phyloP scores from a whole-genome alignment of 64 coral and sea anemone genomes.

The Montipora capricornis region DNA sequence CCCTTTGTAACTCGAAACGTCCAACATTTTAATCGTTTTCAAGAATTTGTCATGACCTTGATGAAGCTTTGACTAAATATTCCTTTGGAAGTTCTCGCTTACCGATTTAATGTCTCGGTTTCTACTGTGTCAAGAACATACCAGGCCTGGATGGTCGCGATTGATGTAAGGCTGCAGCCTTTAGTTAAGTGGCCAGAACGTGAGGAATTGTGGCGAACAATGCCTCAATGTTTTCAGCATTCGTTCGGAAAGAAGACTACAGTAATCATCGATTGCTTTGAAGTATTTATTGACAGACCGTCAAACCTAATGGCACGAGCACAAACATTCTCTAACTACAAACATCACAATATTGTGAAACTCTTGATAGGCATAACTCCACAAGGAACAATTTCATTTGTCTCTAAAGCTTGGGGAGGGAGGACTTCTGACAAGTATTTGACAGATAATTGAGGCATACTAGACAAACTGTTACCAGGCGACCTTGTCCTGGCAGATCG shows the following conservation, averaged over 20 bases:
- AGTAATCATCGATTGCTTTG: background rate
- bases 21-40: too few species aligned
- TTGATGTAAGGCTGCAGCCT: background rate
- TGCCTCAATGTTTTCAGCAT: background rate
- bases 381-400: too few species aligned
- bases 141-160: background rate
- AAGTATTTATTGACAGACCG: background rate
- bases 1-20: too few species aligned
- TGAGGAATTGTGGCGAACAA: background rate
- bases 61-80: background rate
- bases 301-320: background rate
- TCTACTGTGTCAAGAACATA: background rate
- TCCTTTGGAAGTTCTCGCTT: background rate
- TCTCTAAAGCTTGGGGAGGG: too few species aligned
- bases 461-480: too few species aligned
- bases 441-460: too few species aligned
- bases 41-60: background rate
- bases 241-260: background rate
- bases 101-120: background rate
- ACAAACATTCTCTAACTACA: background rate
- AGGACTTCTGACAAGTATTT: too few species aligned
- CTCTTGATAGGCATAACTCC: too few species aligned
- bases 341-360: background rate
- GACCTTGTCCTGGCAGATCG: too few species aligned
- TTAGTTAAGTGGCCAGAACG: background rate